Base-by-base conservation (phyloP, 2,113 vertebrate species). In the Brachyhypopomus gauderio region DNA sequence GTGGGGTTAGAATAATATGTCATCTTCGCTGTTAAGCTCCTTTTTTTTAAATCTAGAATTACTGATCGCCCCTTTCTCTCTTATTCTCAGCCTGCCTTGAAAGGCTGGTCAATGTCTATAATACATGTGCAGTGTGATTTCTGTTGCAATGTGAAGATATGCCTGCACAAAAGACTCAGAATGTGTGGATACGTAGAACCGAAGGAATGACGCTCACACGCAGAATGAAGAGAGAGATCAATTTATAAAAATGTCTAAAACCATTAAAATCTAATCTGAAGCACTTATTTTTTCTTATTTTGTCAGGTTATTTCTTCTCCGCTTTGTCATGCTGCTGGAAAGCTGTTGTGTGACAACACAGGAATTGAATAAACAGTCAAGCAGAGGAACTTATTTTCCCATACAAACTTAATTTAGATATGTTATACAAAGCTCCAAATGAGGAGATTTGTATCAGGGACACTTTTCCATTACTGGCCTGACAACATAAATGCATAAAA, bases 401-500 rank as follows among this genome's bases (percentile, higher is more conserved):
- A 30, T 64, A 20, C 62, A 64, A 30, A n/a, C 64, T 67, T 38
- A 7, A n/a, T 41, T 41, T 70, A 70, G 34, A 70, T 38, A 2
- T 22, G 9, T 38, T 70, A 38, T 38, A 12, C 22, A 38, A 69
- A 69, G 66, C 22, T 20, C 4, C 20, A 38, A 69, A 69, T 38
- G 34, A 6, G 17, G 30, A 69, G 34, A 69, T 69, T 69, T 69
- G 30, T 69, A 38, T 38, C 64, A 38, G 34, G n/a, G 64, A 69
- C 17, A 38, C 64, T 38, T 8, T 41, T 70, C 17, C 30, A 67
- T 67, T 67, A 67, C 30, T 36, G 19, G 17, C 64, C 20, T 70
- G 34, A 70, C 66, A 70, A 70, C 36, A 70, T 34, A 70, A 41
- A 70, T 9, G 12, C 36, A 41, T 38, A 70, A 41, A 41, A 41